A percentile compares a stretch with the other conserved stretches of the same genome.
Conservation (phyloP, 2,113 vertebrate genomes). For the Carassius auratus region DNA sequence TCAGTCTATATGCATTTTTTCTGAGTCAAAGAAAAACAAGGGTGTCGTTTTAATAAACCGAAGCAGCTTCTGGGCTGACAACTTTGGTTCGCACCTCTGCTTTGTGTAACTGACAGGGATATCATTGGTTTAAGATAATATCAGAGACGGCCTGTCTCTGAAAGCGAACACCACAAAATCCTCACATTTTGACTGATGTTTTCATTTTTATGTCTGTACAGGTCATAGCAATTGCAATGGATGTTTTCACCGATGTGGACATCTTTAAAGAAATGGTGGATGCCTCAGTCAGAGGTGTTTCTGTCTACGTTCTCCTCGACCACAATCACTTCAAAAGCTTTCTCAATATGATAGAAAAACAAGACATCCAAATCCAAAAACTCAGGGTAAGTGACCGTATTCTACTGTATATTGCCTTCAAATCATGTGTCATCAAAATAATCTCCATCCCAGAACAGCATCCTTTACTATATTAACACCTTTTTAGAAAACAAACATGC, state of each 20-base stretch:
- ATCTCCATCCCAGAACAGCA: background rate
- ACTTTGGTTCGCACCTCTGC: background rate
- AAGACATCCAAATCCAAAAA: slow-evolving; percentile 88
- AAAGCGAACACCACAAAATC: background rate
- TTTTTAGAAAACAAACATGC: background rate
- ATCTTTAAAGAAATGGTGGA: slow-evolving; percentile 94
- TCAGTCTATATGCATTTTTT: background rate
- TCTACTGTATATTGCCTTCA: background rate
- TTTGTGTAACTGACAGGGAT: background rate
- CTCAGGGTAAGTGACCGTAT: slow-evolving; percentile 83
- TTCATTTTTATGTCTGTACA: slow-evolving; percentile 68
- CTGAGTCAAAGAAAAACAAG: background rate
- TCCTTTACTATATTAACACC: background rate
- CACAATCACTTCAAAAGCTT: slow-evolving; percentile 85
- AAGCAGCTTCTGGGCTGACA: background rate
- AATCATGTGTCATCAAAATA: background rate
- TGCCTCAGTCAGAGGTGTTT: slow-evolving; percentile 84
- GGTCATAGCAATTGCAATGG: slow-evolving; percentile 95
- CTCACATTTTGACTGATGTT: background rate
- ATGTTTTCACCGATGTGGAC: slow-evolving; percentile 93
- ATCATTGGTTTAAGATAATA: background rate
- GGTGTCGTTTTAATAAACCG: background rate
- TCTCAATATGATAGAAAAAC: slow-evolving; percentile 88
- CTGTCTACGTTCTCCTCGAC: slow-evolving; percentile 91
- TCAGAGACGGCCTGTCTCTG: too few species aligned